These are phyloP conservation scores for Catharus minimus DNA, from an alignment of 2,113 vertebrate genomes.

Conservation along the genomic window DNA sequence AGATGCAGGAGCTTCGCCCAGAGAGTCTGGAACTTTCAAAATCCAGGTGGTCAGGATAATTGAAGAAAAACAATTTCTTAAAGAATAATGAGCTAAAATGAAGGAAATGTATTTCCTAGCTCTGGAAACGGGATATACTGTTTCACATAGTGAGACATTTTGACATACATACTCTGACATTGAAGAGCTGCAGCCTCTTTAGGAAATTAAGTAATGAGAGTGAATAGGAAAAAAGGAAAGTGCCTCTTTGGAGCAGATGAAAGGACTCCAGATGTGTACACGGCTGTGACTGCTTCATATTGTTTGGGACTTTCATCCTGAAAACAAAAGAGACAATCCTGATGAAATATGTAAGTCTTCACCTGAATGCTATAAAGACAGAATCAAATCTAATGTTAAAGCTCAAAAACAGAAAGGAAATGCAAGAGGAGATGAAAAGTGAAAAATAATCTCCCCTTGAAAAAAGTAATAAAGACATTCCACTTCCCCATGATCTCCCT, in stretches of 20 bases:
- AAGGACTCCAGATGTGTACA: neutral
- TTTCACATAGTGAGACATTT: constrained; percentile 39
- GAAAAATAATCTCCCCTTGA: neutral
- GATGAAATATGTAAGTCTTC: constrained; percentile 15
- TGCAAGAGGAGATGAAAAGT: constrained; percentile 29
- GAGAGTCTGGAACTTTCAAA: constrained; percentile 14
- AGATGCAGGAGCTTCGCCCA: neutral
- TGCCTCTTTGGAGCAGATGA: neutral
- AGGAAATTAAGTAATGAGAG: constrained; percentile 24
- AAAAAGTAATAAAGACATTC: constrained; percentile 31
- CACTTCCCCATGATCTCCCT: neutral
- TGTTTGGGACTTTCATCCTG: constrained; percentile 17
- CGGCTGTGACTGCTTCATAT: neutral
- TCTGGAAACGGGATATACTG: constrained; percentile 50
- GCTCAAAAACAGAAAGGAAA: constrained; percentile 37
- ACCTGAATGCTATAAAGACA: constrained; percentile 32
- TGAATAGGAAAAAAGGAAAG: constrained; percentile 36
- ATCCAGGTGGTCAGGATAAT: constrained; percentile 52
- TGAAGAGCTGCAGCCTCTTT: neutral
- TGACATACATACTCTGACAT: neutral
- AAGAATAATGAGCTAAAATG: constrained; percentile 58
- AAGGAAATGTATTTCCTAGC: constrained; percentile 48
- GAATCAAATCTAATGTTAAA: constrained; percentile 36
- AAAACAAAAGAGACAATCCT: constrained; percentile 15
- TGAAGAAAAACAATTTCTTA: constrained; percentile 66